phyloP scores from a whole-genome alignment of 2,797 vertebrate species.

The Enteromius thamalakanensis region DNA sequence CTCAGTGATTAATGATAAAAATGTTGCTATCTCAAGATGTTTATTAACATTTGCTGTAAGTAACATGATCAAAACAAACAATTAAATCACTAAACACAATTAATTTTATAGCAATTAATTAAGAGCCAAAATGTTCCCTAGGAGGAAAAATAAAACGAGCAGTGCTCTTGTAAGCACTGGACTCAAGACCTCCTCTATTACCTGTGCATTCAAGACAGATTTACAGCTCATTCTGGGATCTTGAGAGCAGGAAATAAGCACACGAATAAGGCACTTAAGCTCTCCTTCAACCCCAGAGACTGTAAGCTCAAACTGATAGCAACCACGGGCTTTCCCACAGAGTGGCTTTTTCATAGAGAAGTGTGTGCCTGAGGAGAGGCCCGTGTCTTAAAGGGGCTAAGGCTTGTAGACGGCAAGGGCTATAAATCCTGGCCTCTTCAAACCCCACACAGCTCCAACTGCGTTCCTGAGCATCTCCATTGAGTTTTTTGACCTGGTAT shows the following conservation, averaged over 20 bases:
- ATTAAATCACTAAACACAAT: not conserved
- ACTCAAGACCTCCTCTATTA: slow-evolving; percentile 42
- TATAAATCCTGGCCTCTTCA: slow-evolving; percentile 74
- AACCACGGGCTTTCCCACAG: slow-evolving; percentile 67
- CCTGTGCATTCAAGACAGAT: slow-evolving; percentile 32
- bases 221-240: slow-evolving; percentile 38
- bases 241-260: slow-evolving; percentile 20
- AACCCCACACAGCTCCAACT: slow-evolving; percentile 55
- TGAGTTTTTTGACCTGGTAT: slow-evolving; percentile 42
- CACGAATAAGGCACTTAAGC: slow-evolving; percentile 36
- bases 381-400: slow-evolving; percentile 72
- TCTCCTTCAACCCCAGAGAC: slow-evolving; percentile 39
- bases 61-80: not conserved
- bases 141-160: slow-evolving; percentile 62
- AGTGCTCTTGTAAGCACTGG: slow-evolving; percentile 47
- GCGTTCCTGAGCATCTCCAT: slow-evolving; percentile 36
- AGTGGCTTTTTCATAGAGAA: slow-evolving; percentile 70
- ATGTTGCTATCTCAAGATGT: not conserved
- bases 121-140: not conserved
- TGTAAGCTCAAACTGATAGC: slow-evolving; percentile 62
- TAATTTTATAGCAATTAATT: not conserved
- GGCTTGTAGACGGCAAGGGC: slow-evolving; percentile 67
- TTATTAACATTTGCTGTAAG: not conserved
- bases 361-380: slow-evolving; percentile 67
- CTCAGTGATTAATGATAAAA: not conserved